Evolutionary conservation across 1,140 invertebrate species (phyloP).

Genomic region (Sesamia nonagrioides): DNA sequence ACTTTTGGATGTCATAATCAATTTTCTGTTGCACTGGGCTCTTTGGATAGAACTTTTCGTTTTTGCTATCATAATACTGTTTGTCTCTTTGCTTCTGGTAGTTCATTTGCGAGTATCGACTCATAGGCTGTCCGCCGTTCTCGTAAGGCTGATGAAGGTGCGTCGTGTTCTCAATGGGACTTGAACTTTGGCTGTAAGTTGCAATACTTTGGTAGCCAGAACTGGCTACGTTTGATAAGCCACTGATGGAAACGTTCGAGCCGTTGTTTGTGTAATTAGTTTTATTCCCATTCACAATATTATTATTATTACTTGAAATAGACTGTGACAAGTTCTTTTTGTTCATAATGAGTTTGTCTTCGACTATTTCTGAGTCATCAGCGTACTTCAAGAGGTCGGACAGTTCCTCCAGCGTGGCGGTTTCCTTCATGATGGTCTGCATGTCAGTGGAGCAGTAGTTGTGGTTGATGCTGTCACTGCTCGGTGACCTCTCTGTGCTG

Average conservation of each 20-base stretch:
- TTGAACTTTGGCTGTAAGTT: constrained; percentile 96
- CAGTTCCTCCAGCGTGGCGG: constrained; percentile 90
- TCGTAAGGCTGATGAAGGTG: constrained; percentile 80
- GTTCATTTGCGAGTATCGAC: constrained; percentile 83
- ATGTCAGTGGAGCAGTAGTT: constrained; percentile 80
- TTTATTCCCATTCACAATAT: constrained; percentile 82
- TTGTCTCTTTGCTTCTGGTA: constrained; percentile 85
- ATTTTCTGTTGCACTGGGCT: constrained; percentile 87
- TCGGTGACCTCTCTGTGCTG: constrained; percentile 77
- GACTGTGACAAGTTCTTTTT: constrained; percentile 82
- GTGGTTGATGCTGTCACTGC: constrained; percentile 82
- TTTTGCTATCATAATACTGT: constrained; percentile 84
- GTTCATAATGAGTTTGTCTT: constrained; percentile 84
- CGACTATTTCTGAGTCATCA: constrained; percentile 89
- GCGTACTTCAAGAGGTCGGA: constrained; percentile 91
- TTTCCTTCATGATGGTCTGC: constrained; percentile 86
- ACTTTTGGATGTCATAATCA: constrained; percentile 86
- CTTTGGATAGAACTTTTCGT: constrained; percentile 85
- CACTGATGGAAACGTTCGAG: constrained; percentile 93
- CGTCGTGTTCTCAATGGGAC: constrained; percentile 92
- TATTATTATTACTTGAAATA: constrained; percentile 76
- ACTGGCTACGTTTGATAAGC: constrained; percentile 94
- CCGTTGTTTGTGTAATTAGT: constrained; percentile 89
- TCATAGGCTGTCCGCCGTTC: constrained; percentile 82
- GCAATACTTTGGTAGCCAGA: constrained; percentile 97